phyloP scores from a whole-genome alignment of 1,140 invertebrate species.

The Asobara japonica region DNA sequence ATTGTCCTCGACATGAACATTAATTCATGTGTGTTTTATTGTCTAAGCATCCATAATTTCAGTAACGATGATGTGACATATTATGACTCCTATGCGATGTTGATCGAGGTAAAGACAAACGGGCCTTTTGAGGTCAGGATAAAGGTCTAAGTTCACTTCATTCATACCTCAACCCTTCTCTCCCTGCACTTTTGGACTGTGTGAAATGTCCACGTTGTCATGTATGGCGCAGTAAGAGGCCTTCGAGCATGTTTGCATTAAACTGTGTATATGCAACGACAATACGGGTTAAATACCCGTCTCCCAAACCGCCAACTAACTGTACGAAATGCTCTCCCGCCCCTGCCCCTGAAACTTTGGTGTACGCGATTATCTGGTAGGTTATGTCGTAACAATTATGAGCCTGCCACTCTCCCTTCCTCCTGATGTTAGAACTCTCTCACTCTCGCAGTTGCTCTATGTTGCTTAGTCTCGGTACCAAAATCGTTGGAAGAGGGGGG shows the following conservation, averaged over 20 bases:
- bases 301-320: conserved; percentile 59
- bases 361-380: conserved; percentile 64
- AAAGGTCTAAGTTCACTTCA: background rate
- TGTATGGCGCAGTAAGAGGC: conserved; percentile 23
- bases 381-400: conserved; percentile 67
- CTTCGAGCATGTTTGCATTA: conserved; percentile 49
- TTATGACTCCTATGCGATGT: background rate
- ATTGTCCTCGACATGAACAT: conserved; percentile 64
- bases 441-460: conserved; percentile 34
- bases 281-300: conserved; percentile 65
- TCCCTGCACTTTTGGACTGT: conserved; percentile 31
- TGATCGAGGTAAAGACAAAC: background rate
- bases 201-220: conserved; percentile 41
- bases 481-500: background rate
- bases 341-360: conserved; percentile 59
- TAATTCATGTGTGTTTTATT: background rate
- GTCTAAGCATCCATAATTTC: conserved; percentile 9
- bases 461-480: background rate
- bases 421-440: background rate
- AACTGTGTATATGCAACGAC: conserved; percentile 55
- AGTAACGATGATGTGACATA: background rate
- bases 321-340: conserved; percentile 55
- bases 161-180: background rate
- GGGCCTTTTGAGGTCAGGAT: conserved; percentile 25
- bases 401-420: conserved; percentile 56